These are phyloP conservation scores for Campoplex nolae DNA, from an alignment of 2,888 invertebrate genomes.

Conservation along the genomic window DNA sequence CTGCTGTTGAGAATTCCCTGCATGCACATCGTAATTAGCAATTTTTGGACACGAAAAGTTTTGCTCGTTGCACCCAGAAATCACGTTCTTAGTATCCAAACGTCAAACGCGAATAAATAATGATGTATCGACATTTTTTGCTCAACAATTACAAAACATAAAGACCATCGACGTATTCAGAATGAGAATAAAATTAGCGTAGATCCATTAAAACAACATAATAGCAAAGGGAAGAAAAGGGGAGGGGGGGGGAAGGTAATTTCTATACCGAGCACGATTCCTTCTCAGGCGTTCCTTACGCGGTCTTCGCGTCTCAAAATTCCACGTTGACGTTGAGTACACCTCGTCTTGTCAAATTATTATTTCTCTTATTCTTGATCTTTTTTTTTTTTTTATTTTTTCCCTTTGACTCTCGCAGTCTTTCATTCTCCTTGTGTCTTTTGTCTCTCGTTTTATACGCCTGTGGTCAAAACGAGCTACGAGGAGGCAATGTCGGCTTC, in stretches of 20 bases:
- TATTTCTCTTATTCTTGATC: slow-evolving; percentile 58
- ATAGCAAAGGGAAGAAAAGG: too few species aligned
- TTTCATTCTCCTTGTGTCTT: slow-evolving; percentile 53
- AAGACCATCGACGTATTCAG: slow-evolving; percentile 59
- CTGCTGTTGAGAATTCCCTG: neutral
- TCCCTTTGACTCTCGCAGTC: slow-evolving; percentile 28
- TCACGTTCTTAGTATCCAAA: slow-evolving; percentile 6
- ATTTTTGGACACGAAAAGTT: neutral
- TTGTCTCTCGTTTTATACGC: slow-evolving; percentile 52
- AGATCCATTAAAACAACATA: slow-evolving; percentile 21
- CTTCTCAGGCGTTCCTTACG: slow-evolving; percentile 14
- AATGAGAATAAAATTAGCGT: slow-evolving; percentile 66
- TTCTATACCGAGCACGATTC: slow-evolving; percentile 43
- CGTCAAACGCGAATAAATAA: slow-evolving; percentile 57
- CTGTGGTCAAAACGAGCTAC: slow-evolving; percentile 54
- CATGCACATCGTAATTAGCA: neutral
- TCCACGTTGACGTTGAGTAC: slow-evolving; percentile 59
- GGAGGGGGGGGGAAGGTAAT: slow-evolving; percentile 49
- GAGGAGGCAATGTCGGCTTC: slow-evolving; percentile 22
- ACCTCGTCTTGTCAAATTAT: slow-evolving; percentile 62
- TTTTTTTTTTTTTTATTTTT: neutral
- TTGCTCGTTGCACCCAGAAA: neutral
- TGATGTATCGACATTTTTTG: too few species aligned
- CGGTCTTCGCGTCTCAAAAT: slow-evolving; percentile 30
- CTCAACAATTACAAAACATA: neutral